These are phyloP conservation scores for Ischnura elegans DNA, from an alignment of 2,888 invertebrate genomes.

Conservation along the genomic window DNA sequence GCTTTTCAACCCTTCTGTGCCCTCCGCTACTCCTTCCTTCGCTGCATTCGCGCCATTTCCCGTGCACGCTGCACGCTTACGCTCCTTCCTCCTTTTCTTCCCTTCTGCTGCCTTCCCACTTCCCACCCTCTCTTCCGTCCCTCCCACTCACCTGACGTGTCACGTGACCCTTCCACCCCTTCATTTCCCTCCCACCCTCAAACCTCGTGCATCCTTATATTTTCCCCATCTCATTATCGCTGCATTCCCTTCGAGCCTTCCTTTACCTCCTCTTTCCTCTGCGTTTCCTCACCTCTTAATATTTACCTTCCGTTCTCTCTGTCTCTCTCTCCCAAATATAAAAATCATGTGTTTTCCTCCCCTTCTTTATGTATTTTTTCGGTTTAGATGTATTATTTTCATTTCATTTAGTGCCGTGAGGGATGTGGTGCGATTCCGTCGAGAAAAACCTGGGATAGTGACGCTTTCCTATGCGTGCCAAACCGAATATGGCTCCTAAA, in stretches of 20 bases:
- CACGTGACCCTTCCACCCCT: background rate
- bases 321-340: too few species aligned
- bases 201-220: background rate
- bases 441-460: too few species aligned
- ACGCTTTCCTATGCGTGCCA: too few species aligned
- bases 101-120: too few species aligned
- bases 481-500: too few species aligned
- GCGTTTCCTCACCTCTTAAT: too few species aligned
- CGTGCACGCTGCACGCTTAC: background rate
- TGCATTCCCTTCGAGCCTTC: background rate
- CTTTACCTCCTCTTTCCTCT: background rate
- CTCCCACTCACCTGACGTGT: background rate
- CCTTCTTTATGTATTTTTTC: too few species aligned
- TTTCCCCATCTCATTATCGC: background rate
- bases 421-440: too few species aligned
- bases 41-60: slow-evolving; percentile 8
- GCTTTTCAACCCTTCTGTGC: background rate
- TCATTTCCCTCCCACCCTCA: background rate
- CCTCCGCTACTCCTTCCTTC: background rate
- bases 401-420: too few species aligned
- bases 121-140: background rate
- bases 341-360: too few species aligned
- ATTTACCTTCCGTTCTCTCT: background rate
- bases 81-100: background rate
- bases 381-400: too few species aligned